Evolutionary conservation across 2,797 vertebrate species (phyloP).

Genomic region (Liasis olivaceus): DNA sequence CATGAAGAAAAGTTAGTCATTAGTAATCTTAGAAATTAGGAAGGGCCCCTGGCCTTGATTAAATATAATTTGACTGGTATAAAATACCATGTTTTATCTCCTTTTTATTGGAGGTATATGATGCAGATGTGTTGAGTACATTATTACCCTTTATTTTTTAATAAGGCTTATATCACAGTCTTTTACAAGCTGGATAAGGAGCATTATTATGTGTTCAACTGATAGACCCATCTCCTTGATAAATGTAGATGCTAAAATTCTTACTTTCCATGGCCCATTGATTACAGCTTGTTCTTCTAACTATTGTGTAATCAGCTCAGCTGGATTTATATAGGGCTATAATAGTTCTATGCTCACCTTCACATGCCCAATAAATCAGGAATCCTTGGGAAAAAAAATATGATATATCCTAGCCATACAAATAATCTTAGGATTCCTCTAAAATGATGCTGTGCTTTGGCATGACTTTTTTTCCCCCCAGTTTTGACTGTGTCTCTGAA

Average conservation of each 20-base stretch:
- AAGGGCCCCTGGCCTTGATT: background rate
- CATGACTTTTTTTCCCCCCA: background rate
- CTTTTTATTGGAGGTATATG: background rate
- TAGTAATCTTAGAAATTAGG: background rate
- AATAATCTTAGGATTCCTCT: background rate
- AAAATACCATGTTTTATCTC: background rate
- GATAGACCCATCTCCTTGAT: background rate
- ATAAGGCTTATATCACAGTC: background rate
- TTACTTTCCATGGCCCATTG: background rate
- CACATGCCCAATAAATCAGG: background rate
- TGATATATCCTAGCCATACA: background rate
- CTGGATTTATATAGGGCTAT: background rate
- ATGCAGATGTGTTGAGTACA: background rate
- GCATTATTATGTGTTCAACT: background rate
- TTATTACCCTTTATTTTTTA: background rate
- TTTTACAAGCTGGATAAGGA: background rate
- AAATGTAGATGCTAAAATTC: background rate
- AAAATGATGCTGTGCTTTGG: background rate
- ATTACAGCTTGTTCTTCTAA: background rate
- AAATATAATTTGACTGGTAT: background rate
- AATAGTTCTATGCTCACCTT: background rate
- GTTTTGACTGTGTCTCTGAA: background rate
- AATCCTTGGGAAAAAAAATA: background rate
- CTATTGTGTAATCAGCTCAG: background rate
- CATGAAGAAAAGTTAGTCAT: background rate